Conservation (phyloP, 2,113 vertebrate species). For the Tragelaphus imberbis region DNA sequence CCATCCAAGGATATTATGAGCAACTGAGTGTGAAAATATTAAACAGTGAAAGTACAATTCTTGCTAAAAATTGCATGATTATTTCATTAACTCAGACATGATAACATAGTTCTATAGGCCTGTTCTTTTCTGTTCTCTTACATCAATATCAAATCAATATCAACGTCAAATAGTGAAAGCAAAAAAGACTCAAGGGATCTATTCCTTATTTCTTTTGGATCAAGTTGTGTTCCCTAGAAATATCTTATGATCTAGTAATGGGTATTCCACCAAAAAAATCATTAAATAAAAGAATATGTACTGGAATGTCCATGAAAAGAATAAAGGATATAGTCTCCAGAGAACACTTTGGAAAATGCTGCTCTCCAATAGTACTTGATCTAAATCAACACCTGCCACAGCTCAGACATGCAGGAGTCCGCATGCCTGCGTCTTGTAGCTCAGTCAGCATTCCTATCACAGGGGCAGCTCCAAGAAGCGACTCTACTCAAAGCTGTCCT, state of each 20-base stretch:
- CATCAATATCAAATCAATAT: background rate
- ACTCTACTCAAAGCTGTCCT: background rate
- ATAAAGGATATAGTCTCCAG: background rate
- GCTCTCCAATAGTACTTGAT: background rate
- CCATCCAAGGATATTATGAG: background rate
- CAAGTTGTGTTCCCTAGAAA: background rate
- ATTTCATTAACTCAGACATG: background rate
- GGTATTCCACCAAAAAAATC: background rate
- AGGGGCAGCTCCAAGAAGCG: background rate
- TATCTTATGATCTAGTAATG: background rate
- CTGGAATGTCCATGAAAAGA: background rate
- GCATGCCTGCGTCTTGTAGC: fast-evolving
- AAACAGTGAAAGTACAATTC: background rate
- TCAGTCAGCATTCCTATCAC: background rate
- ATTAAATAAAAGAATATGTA: background rate
- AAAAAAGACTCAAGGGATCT: background rate
- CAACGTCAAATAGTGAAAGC: background rate
- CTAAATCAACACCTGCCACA: background rate
- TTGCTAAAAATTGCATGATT: background rate
- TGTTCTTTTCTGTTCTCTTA: background rate
- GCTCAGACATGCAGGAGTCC: background rate
- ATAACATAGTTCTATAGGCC: background rate
- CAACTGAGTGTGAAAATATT: background rate
- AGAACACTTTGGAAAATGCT: background rate
- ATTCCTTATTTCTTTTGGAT: background rate